Conservation (phyloP, 2,888 invertebrate genomes). For the Dioctria linearis region DNA sequence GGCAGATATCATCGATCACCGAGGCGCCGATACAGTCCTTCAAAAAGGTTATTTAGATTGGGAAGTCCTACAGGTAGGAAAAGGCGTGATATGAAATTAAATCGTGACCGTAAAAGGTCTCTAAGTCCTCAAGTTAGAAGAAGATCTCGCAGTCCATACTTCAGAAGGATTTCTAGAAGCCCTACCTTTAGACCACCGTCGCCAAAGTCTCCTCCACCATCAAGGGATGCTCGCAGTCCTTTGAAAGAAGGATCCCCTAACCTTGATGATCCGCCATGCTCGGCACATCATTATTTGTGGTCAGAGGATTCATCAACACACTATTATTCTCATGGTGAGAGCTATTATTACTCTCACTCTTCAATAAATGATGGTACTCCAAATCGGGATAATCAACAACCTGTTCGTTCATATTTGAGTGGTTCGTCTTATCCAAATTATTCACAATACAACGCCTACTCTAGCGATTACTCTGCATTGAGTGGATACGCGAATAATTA, state of each 20-base stretch:
- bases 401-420: not conserved
- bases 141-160: constrained; percentile 10
- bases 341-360: constrained; percentile 52
- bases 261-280: constrained; percentile 49
- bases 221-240: constrained; percentile 60
- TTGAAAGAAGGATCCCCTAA: constrained; percentile 51
- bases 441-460: not conserved
- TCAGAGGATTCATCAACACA: constrained; percentile 55
- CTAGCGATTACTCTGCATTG: not conserved
- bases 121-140: constrained; percentile 13
- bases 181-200: constrained; percentile 47
- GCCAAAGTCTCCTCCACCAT: constrained; percentile 67
- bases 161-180: constrained; percentile 24
- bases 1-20: not conserved
- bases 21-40: constrained; percentile 11
- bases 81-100: not conserved
- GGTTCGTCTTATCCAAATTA: not conserved
- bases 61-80: not conserved
- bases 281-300: constrained; percentile 58
- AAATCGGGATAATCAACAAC: constrained; percentile 10
- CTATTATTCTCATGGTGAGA: constrained; percentile 58
- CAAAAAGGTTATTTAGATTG: not conserved
- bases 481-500: constrained; percentile 18
- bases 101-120: not conserved
- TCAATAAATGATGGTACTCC: not conserved